Evolutionary conservation across 2,888 invertebrate genomes (phyloP).

Genomic region (Ernsta delagoae): DNA sequence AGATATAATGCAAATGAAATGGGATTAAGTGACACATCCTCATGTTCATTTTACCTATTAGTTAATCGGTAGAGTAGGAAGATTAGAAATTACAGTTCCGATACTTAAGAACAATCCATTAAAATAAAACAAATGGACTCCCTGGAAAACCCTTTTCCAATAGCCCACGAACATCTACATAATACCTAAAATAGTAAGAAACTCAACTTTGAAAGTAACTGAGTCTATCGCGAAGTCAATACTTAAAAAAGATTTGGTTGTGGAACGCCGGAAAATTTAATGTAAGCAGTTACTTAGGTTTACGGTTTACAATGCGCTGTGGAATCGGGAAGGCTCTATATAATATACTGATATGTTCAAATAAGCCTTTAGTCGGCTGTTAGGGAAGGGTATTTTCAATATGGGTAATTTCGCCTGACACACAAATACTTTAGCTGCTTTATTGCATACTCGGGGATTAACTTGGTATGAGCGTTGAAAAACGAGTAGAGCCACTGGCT

Average conservation of each 20-base stretch:
- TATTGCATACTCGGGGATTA: conserved; percentile 83
- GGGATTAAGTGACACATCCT: no score
- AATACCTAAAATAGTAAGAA: no score
- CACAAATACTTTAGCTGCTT: conserved; percentile 82
- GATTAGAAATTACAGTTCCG: no score
- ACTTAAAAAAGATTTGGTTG: conserved; percentile 26
- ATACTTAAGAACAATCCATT: no score
- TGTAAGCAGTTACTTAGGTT: conserved; percentile 58
- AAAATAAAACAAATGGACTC: neutral
- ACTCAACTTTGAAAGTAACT: neutral
- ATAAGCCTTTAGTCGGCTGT: conserved; percentile 77
- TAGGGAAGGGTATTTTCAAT: conserved; percentile 83
- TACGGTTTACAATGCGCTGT: conserved; percentile 56
- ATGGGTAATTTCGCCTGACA: conserved; percentile 82
- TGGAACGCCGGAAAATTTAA: conserved; percentile 47
- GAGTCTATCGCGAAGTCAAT: conserved; percentile 8
- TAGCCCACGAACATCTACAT: neutral
- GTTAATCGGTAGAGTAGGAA: no score
- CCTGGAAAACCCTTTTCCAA: neutral
- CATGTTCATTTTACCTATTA: no score
- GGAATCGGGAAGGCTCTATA: conserved; percentile 55
- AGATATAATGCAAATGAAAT: no score
- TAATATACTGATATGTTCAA: conserved; percentile 67
- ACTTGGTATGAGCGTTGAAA: conserved; percentile 80
- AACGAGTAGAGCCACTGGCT: conserved; percentile 65